Evolutionary conservation across 2,113 vertebrate species (phyloP), one percentile per base, ranked within the genome.

Genomic region (Mus spicilegus): DNA sequence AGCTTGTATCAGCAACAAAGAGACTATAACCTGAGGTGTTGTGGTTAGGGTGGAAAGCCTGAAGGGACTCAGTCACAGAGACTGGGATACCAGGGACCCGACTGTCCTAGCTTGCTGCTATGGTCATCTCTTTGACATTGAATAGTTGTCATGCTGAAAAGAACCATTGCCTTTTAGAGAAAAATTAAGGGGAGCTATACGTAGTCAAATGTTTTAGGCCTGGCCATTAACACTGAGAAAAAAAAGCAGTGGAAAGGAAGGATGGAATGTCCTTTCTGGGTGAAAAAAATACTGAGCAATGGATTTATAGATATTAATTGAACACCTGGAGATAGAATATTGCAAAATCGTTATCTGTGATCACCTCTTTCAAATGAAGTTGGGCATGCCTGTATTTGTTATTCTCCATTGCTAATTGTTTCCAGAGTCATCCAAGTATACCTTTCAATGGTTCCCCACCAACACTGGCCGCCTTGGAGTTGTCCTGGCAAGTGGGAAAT

Each of bases 1-100:
- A 90, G 67, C 90, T 92, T 92, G 33, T 93, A 94, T 97, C 97
- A 98, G 96, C 95, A 96, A 92, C 97, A 97, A 92, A 76, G 61
- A 96, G 95, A 92, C 93, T 88, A 89, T 95, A 96, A 92, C 77
- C 86, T 96, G 96, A 97, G 93, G 97, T 97, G 96, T 75, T 95
- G 96, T 81, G 94, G 94, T 97, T 82, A 97, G 95, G 93, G 89
- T 61, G 69, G 90, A 96, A 95, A 95, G 39, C 63, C 94, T 46
- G 33, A 95, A 90, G 86, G 92, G 88, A 36, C 69, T 96, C 17
- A 54, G 54, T 6, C 77, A 58, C 11, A 24, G 54, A 90, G 69
- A 92, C 56, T 69, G 4, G 93, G 77, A 86, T 82, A 70, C 16
- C 42, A 4, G 26, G 67, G 24, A 6, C 17, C 42, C 0, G 0